Evolutionary conservation across 92 coral and sea anemone species (phyloP).

Genomic region (Metridium senile): DNA sequence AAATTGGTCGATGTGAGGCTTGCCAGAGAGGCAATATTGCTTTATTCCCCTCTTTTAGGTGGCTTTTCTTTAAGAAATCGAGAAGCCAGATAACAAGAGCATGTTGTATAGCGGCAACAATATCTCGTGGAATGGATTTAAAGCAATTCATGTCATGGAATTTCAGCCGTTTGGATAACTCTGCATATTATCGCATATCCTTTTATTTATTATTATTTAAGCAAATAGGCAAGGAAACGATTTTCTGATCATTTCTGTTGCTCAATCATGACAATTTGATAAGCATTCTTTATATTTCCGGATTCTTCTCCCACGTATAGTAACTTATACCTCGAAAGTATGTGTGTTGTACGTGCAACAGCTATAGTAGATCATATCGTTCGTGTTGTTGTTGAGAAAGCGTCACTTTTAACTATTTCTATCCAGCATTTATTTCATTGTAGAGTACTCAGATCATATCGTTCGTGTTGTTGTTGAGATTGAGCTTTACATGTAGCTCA

Average conservation of each 20-base stretch:
- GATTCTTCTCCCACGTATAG: neutral
- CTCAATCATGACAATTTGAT: too few species aligned
- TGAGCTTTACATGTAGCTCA: too few species aligned
- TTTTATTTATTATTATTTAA: too few species aligned
- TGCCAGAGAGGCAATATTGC: neutral
- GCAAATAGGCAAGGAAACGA: too few species aligned
- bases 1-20: neutral
- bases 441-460: neutral
- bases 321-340: neutral
- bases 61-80: too few species aligned
- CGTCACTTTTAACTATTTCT: neutral
- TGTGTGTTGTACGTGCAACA: neutral
- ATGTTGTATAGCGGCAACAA: neutral
- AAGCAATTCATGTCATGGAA: neutral
- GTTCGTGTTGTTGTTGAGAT: neutral
- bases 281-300: neutral
- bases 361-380: neutral
- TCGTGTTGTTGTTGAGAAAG: neutral
- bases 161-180: neutral
- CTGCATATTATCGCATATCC: neutral
- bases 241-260: too few species aligned
- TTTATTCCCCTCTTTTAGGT: too few species aligned
- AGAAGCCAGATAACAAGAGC: too few species aligned
- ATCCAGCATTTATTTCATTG: neutral
- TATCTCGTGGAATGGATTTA: neutral